Evolutionary conservation across 2,797 vertebrate genomes (phyloP).

Genomic region (Zenarchopterus dispar): DNA sequence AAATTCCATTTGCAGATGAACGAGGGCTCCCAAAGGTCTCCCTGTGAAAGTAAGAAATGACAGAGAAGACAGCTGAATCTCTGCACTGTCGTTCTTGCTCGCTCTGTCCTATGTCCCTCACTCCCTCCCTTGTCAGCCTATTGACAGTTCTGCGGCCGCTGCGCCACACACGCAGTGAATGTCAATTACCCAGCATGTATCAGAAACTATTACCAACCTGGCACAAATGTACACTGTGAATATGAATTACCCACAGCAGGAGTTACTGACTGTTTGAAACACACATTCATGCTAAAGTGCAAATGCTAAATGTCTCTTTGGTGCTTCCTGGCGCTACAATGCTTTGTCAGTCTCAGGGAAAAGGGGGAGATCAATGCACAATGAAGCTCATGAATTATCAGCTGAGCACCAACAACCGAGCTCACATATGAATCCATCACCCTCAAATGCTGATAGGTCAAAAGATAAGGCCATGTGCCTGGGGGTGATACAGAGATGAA

Average conservation of each 20-base stretch:
- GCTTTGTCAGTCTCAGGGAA: constrained; percentile 53
- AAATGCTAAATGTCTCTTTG: constrained; percentile 62
- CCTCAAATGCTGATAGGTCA: constrained; percentile 49
- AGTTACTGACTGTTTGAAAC: constrained; percentile 62
- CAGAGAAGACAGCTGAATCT: constrained; percentile 69
- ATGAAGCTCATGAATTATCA: constrained; percentile 73
- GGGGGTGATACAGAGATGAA: too few relatives aligned
- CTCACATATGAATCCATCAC: constrained; percentile 69
- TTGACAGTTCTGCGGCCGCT: constrained; percentile 62
- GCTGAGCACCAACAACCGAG: constrained; percentile 60
- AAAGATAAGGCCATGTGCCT: constrained; percentile 46
- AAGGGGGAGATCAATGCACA: constrained; percentile 59
- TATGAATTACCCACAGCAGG: constrained; percentile 51
- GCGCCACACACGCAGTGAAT: constrained; percentile 60
- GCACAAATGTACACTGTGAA: constrained; percentile 65
- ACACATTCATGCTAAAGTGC: constrained; percentile 34
- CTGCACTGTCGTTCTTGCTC: constrained; percentile 34
- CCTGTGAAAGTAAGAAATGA: constrained; percentile 72
- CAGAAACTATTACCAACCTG: constrained; percentile 61
- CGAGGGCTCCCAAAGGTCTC: constrained; percentile 52
- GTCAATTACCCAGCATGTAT: constrained; percentile 65
- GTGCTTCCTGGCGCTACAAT: constrained; percentile 11
- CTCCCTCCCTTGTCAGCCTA: constrained; percentile 34
- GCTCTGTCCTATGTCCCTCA: constrained; percentile 34
- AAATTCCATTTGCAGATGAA: constrained; percentile 53